Base-by-base conservation (phyloP, 1,140 invertebrate genomes). In the Pogonus chalceus region DNA sequence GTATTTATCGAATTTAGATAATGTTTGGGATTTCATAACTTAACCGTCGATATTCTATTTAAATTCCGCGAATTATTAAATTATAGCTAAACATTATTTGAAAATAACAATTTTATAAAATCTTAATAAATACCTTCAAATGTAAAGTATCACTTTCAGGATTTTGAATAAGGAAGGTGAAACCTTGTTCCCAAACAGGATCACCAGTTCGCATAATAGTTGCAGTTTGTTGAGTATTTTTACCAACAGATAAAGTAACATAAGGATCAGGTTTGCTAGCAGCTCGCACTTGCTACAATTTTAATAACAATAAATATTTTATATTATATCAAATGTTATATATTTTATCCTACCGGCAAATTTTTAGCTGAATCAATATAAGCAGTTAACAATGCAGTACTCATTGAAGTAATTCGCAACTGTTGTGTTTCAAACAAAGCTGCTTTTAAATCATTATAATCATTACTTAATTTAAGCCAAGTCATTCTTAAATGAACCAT, bases 301-400 rank as follows among this genome's bases (percentile, higher is more conserved):
- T 10, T 43, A 43, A 10, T n/a, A n/a, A n/a, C n/a, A n/a, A n/a
- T 43, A 12, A 43, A 43, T 31, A 53, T 14, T 16, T 49, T 55
- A 14, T 20, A 49, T 16, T n/a, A 58, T 43, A 52, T 47, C 37
- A 53, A 46, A 2, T 23, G 52, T 23, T 52, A 16, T 3, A 31
- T 35, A 12, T 56, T 56, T 39, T 52, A 52, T 39, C 80, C 82
- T 78, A 95, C 91, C 21, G 92, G 92, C 24, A 96, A 72, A 73
- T 92, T 85, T 69, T 85, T 88, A 12, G 88, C 90, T 2, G 90
- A 93, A 73, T 96, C 93, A 16, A 96, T 74, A 65, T 86, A 93
- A 0, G 96, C 81, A 35, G 85, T 83, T 0, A 96, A 71, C 16
- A 95, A 66, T 18, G 84, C 84, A 0, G 85, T 83, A 65, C 84